A percentile compares a stretch with the other conserved stretches of the same genome.
Evolutionary conservation across 2,113 vertebrate genomes (phyloP).

Genomic region (Danio rerio): GRCz12tu NC_133184.1:7346001-7346500

Average conservation of each 20-base stretch:
- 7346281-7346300: constrained; percentile 50
- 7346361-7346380: constrained; percentile 17
- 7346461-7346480: too few species aligned
- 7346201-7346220: constrained; percentile 52
- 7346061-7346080: not conserved
- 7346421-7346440: constrained; percentile 19
- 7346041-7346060: constrained; percentile 15
- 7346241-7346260: constrained; percentile 58
- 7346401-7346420: not conserved
- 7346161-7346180: constrained; percentile 43
- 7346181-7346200: constrained; percentile 45
- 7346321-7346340: constrained; percentile 61
- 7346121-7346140: not conserved
- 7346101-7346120: not conserved
- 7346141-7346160: constrained; percentile 3
- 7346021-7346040: constrained; percentile 41
- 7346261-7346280: constrained; percentile 62
- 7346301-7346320: constrained; percentile 67
- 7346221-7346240: constrained; percentile 57
- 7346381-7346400: constrained; percentile 29
- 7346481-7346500: too few species aligned
- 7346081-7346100: not conserved
- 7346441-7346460: not conserved
- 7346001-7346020: constrained; percentile 33
- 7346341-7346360: constrained; percentile 21